Base-by-base conservation (phyloP, 2,113 vertebrate species). In the Corythornis madagascariensis region DNA sequence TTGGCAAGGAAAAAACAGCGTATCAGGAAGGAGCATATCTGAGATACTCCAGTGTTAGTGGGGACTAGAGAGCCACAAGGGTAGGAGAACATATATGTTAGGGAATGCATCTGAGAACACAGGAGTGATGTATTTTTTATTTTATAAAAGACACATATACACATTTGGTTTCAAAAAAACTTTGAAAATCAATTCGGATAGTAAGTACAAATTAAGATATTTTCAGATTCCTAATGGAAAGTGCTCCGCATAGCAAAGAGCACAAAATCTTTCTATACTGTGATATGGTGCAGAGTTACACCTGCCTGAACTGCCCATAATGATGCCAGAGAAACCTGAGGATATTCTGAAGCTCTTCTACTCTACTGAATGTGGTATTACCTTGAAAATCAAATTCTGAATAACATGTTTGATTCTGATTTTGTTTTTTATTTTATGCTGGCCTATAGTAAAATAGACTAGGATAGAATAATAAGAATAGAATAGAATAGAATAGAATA, bases 321-420 rank as follows among this genome's bases (percentile, higher is more conserved):
- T 42, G n/a, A 69, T 40, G 26, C 13, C 71, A 74, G 38, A 33
- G 17, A 75, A 65, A 79, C 16, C 43, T 13, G 1, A 79, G 45
- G 40, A 17, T 69, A 48, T 61, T 57, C 55, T 57, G 50, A 65
- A 75, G 14, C 21, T 65, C 40, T 88, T 72, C 26, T 81, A 5
- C 35, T 81, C 43, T 67, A 56, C 9, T 72, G 35, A 65, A 26
- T 24, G 11, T 66, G 42, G 47, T 40, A 72, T 20, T 56, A 5
- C n/a, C 15, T 26, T 64, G 57, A 92, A 93, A 92, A 80, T 38
- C 81, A 76, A 73, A 88, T 59, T 73, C 64, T 73, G 16, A 48
- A 38, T 86, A 73, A 70, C 7, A 1, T 0, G 0, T 48, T 81
- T 20, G 10, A 64, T 29, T 35, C 40, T 43, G 25, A 52, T 57